These are phyloP conservation scores for Neosilurus mollespiculum DNA, from an alignment of 2,797 vertebrate species.

Conservation along the genomic window DNA sequence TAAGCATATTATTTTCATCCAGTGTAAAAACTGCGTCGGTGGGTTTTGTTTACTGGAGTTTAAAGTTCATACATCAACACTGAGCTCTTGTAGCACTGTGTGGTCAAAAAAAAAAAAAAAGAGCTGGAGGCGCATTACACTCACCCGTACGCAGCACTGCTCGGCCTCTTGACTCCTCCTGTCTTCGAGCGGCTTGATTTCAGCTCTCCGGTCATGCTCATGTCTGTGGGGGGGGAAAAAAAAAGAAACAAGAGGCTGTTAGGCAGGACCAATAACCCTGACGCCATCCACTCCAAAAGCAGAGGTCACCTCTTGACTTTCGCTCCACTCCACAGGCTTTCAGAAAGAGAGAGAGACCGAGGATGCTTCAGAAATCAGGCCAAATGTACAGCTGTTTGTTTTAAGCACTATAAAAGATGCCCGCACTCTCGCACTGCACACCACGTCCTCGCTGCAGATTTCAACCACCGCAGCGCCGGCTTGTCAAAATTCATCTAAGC, in stretches of 20 bases:
- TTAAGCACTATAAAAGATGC: conserved; percentile 14
- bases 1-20: neutral
- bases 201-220: conserved; percentile 79
- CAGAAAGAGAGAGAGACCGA: neutral
- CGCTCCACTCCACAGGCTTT: conserved; percentile 8
- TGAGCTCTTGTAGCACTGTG: neutral
- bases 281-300: conserved; percentile 4
- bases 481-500: conserved; percentile 49
- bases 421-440: conserved; percentile 9
- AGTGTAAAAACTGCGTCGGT: neutral
- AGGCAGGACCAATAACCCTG: conserved; percentile 28
- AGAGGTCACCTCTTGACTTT: conserved; percentile 30
- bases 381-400: conserved; percentile 34
- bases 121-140: conserved; percentile 47
- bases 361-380: conserved; percentile 17
- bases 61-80: neutral
- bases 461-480: conserved; percentile 31
- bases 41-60: conserved; percentile 4
- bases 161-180: conserved; percentile 71
- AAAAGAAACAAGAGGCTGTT: conserved; percentile 44
- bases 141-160: conserved; percentile 75
- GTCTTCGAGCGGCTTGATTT: conserved; percentile 75
- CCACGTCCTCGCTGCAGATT: conserved; percentile 15
- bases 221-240: conserved; percentile 63
- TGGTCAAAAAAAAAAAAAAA: neutral